Conservation (phyloP, 1,140 invertebrate species). For the Zaprionus vittiger region DNA sequence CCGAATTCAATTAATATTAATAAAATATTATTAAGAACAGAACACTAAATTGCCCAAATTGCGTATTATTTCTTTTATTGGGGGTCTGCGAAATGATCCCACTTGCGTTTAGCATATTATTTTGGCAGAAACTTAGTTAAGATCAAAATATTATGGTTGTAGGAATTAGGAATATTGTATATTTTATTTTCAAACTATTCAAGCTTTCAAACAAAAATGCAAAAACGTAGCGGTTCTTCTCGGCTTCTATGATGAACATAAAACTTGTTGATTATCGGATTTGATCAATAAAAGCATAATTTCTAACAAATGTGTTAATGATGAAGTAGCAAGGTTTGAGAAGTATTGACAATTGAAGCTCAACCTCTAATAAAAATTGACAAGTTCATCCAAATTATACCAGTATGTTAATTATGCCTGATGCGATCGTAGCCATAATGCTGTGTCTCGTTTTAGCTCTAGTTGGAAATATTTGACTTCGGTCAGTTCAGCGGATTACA, state of each 20-base stretch:
- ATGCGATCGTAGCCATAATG: too few relatives aligned
- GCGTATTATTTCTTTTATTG: slow-evolving; percentile 30
- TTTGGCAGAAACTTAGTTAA: too few relatives aligned
- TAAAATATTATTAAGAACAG: slow-evolving; percentile 86
- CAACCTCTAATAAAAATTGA: slow-evolving; percentile 17
- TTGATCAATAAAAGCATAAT: too few relatives aligned
- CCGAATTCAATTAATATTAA: slow-evolving; percentile 78
- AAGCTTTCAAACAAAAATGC: too few relatives aligned
- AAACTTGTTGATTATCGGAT: slow-evolving; percentile 36
- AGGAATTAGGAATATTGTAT: too few relatives aligned
- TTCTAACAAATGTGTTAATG: too few relatives aligned
- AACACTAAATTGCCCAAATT: slow-evolving; percentile 76
- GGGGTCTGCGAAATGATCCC: not conserved
- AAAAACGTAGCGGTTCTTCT: slow-evolving; percentile 56
- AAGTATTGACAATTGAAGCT: too few relatives aligned
- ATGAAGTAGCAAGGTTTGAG: too few relatives aligned
- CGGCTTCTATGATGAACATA: slow-evolving; percentile 86
- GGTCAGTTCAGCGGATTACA: slow-evolving; percentile 5
- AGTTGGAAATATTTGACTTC: slow-evolving; percentile 16
- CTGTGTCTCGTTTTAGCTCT: not conserved
- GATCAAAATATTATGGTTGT: too few relatives aligned
- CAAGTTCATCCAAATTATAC: not conserved
- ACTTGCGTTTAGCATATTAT: too few relatives aligned
- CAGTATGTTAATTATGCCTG: too few relatives aligned
- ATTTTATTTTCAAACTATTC: too few relatives aligned